A percentile compares a stretch with the other conserved stretches of the same genome.
phyloP scores from a whole-genome alignment of 2,888 invertebrate genomes.

The Lithophane leautieri region DNA sequence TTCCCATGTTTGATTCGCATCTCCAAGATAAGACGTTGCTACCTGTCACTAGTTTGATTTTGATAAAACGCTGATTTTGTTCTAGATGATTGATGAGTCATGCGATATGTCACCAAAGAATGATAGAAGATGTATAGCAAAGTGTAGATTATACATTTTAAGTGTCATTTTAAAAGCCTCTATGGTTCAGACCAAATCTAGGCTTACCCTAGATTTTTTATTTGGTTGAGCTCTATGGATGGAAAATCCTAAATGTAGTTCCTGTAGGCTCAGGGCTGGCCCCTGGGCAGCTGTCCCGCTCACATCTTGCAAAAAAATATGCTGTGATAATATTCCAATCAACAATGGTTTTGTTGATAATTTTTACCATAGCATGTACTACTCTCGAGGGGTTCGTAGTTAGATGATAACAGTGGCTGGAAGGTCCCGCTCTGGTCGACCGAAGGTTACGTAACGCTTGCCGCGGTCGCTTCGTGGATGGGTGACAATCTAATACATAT shows the following conservation, averaged over 20 bases:
- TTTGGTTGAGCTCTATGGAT: background rate
- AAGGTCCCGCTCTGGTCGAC: no score
- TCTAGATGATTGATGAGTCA: slow-evolving; percentile 48
- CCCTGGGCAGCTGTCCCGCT: background rate
- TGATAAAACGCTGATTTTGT: slow-evolving; percentile 47
- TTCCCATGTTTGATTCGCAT: slow-evolving; percentile 44
- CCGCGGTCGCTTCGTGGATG: no score
- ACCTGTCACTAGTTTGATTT: slow-evolving; percentile 37
- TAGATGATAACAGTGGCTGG: no score
- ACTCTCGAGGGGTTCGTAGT: no score
- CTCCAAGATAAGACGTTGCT: slow-evolving; percentile 37
- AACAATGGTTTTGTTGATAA: background rate
- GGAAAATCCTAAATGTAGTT: background rate
- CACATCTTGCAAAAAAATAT: background rate
- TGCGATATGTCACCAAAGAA: slow-evolving; percentile 26
- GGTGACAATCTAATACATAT: no score
- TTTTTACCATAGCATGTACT: no score
- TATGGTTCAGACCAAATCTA: no score
- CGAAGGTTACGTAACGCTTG: no score
- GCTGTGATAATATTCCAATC: background rate
- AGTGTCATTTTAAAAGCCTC: background rate
- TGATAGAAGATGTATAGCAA: background rate
- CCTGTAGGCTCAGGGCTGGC: background rate
- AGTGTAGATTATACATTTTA: background rate
- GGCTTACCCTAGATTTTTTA: no score